phyloP scores from a whole-genome alignment of 2,888 invertebrate species.

The Amphipoea oculea region DNA sequence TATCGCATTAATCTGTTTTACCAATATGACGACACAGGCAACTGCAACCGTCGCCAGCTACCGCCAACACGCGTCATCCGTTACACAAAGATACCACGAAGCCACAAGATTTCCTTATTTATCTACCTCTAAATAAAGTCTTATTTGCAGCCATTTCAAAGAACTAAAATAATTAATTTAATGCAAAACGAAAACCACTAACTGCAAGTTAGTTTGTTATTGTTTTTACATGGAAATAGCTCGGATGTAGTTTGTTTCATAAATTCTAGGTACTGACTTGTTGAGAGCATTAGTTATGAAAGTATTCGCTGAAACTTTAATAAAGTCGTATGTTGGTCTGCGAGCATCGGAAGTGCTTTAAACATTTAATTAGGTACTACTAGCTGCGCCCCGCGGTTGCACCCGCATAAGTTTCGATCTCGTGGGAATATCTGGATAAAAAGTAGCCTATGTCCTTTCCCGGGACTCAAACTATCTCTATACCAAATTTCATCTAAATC shows the following conservation, averaged over 20 bases:
- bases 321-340: not conserved
- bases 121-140: not conserved
- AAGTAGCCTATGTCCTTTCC: too few relatives aligned
- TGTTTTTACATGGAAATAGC: constrained; percentile 9
- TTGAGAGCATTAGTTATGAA: constrained; percentile 9
- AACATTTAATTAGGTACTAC: not conserved
- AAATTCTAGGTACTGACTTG: constrained; percentile 22
- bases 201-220: constrained; percentile 13
- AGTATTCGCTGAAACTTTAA: constrained; percentile 44
- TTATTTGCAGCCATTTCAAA: constrained; percentile 10
- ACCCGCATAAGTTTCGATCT: too few relatives aligned
- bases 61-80: too few relatives aligned
- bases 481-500: too few relatives aligned
- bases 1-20: too few relatives aligned
- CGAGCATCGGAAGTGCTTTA: not conserved
- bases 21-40: not conserved
- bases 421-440: too few relatives aligned
- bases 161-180: constrained; percentile 17
- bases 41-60: too few relatives aligned
- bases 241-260: constrained; percentile 26
- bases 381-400: too few relatives aligned
- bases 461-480: too few relatives aligned
- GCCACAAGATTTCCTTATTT: not conserved
- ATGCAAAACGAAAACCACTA: constrained; percentile 9
- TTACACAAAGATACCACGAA: too few relatives aligned